These are phyloP conservation scores for Dromiciops gliroides DNA, from an alignment of 2,113 vertebrate species.

Conservation along the genomic window DNA sequence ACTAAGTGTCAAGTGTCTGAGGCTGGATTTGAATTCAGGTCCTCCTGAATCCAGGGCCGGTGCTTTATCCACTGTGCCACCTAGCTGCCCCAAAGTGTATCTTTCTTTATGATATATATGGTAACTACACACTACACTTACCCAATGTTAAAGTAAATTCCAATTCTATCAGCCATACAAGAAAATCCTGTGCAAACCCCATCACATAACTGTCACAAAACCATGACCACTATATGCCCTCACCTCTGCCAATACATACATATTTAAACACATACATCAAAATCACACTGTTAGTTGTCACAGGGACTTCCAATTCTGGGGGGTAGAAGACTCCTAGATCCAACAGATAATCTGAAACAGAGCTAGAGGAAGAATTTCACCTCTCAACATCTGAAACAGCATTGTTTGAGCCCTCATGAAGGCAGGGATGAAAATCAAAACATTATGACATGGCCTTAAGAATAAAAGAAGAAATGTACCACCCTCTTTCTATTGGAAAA, in stretches of 20 bases:
- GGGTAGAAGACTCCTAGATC: neutral
- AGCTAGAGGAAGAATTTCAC: neutral
- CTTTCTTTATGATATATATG: neutral
- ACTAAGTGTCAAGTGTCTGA: too few relatives aligned
- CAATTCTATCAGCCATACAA: neutral
- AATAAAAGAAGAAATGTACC: neutral
- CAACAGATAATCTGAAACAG: constrained; percentile 14
- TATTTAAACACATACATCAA: neutral
- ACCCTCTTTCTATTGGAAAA: neutral
- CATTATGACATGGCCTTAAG: neutral
- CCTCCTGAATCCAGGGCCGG: too few relatives aligned
- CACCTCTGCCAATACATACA: neutral
- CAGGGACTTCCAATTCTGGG: neutral
- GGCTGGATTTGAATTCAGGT: too few relatives aligned
- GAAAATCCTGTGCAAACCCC: neutral
- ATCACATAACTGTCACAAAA: neutral
- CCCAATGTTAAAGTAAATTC: neutral
- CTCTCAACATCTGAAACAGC: neutral
- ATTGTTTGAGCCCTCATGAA: neutral
- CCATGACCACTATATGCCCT: neutral
- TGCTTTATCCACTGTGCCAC: too few relatives aligned
- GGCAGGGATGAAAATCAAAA: neutral
- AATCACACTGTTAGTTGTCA: neutral
- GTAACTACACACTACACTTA: neutral
- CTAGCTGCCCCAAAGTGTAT: too few relatives aligned